These are phyloP conservation scores for Apogon hyalosoma DNA, from an alignment of 2,797 vertebrate species.

Conservation along the genomic window DNA sequence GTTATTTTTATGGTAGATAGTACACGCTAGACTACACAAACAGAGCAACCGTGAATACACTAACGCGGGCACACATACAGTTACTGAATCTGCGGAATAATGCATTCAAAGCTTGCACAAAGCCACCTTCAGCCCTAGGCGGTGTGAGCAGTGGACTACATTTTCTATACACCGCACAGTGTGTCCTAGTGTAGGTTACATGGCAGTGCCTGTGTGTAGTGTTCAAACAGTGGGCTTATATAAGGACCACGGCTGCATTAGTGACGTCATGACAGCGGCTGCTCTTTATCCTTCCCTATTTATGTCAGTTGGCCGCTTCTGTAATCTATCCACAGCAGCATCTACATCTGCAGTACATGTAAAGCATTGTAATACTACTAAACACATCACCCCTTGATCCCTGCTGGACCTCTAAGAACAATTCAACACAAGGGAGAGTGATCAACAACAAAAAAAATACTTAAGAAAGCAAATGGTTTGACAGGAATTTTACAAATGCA, in stretches of 20 bases:
- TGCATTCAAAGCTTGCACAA: slow-evolving; percentile 62
- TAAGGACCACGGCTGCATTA: slow-evolving; percentile 69
- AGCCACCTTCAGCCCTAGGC: slow-evolving; percentile 60
- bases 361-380: slow-evolving; percentile 30
- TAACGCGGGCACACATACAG: slow-evolving; percentile 30
- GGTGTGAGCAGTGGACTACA: slow-evolving; percentile 34
- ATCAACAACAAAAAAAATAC: slow-evolving; percentile 7
- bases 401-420: slow-evolving; percentile 18
- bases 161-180: slow-evolving; percentile 52
- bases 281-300: slow-evolving; percentile 68
- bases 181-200: slow-evolving; percentile 63
- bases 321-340: slow-evolving; percentile 66
- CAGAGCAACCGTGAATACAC: slow-evolving; percentile 41
- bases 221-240: slow-evolving; percentile 68
- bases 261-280: slow-evolving; percentile 67
- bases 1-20: slow-evolving; percentile 27
- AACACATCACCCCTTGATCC: slow-evolving; percentile 27
- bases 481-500: not conserved
- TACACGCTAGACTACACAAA: slow-evolving; percentile 39
- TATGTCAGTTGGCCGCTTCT: slow-evolving; percentile 68
- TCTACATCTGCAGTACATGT: slow-evolving; percentile 41
- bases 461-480: not conserved
- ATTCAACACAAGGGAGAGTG: not conserved
- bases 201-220: slow-evolving; percentile 44
- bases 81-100: slow-evolving; percentile 48